phyloP scores from a whole-genome alignment of 2,888 invertebrate species.

The Tinea trinotella region DNA sequence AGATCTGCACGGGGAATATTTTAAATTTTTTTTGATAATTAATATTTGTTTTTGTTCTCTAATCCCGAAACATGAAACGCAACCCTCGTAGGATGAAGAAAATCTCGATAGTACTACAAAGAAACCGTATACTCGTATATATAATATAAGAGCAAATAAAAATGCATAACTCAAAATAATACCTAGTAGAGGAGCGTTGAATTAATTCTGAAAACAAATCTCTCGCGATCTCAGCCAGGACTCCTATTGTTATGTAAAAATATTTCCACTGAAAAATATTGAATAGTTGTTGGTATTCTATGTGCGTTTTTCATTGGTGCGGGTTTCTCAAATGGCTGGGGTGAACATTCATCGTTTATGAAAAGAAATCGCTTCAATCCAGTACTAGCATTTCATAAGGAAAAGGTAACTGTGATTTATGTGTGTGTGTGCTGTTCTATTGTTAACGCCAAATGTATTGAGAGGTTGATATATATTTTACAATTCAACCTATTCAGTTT shows the following conservation, averaged over 20 bases:
- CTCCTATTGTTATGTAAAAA: conserved; percentile 14
- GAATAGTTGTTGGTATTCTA: conserved; percentile 16
- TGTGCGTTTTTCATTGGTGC: conserved; percentile 11
- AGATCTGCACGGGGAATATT: no score
- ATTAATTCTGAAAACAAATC: conserved; percentile 4
- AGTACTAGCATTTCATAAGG: conserved; percentile 41
- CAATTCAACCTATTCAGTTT: conserved; percentile 9
- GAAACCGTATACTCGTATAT: no score
- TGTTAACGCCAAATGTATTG: conserved; percentile 32
- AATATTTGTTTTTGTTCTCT: no score
- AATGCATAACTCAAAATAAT: neutral
- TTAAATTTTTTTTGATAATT: no score
- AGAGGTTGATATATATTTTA: conserved; percentile 16
- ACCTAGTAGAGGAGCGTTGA: neutral
- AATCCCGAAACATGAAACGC: no score
- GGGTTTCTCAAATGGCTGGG: conserved; percentile 33
- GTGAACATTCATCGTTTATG: conserved; percentile 44
- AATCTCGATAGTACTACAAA: no score
- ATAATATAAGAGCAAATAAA: no score
- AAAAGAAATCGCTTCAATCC: conserved; percentile 49
- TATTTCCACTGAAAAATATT: conserved; percentile 15
- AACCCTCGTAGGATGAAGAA: no score
- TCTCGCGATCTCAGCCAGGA: neutral
- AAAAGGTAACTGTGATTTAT: conserved; percentile 52
- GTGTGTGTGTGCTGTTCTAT: conserved; percentile 44